These are phyloP conservation scores for Setophaga petechia DNA, from an alignment of 2,113 vertebrate genomes.

Conservation along the genomic window DNA sequence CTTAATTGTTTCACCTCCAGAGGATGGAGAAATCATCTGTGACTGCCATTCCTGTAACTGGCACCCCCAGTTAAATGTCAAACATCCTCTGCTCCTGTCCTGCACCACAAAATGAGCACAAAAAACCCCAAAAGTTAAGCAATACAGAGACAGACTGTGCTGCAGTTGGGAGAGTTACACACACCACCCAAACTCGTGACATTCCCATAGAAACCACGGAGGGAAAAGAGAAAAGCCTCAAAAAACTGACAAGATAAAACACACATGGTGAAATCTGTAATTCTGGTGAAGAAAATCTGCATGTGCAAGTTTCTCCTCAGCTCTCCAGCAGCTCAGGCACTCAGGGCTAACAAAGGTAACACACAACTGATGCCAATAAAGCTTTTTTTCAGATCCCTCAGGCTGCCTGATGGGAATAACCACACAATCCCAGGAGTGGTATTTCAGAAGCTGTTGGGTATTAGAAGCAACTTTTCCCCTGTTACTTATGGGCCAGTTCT, in stretches of 20 bases:
- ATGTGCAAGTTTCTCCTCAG: neutral
- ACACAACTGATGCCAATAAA: neutral
- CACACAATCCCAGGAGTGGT: neutral
- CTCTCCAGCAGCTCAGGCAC: neutral
- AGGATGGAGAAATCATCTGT: neutral
- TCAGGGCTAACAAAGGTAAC: neutral
- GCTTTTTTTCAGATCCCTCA: neutral
- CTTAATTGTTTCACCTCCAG: neutral
- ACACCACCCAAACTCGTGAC: slow-evolving; percentile 30
- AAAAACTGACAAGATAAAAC: slow-evolving; percentile 36
- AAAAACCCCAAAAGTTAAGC: neutral
- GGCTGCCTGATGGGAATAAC: neutral
- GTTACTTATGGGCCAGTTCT: neutral
- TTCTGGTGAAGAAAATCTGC: neutral
- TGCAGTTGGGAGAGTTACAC: slow-evolving; percentile 37
- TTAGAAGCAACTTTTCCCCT: neutral
- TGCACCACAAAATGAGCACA: neutral
- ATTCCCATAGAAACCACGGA: slow-evolving; percentile 60
- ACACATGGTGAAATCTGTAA: neutral
- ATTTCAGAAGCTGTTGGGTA: neutral
- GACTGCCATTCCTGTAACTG: neutral
- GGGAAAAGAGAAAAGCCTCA: slow-evolving; percentile 26
- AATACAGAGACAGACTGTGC: neutral
- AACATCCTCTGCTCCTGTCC: neutral
- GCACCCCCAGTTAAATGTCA: neutral